phyloP scores from a whole-genome alignment of 2,888 invertebrate genomes.

The Cheilosia vernalis region DNA sequence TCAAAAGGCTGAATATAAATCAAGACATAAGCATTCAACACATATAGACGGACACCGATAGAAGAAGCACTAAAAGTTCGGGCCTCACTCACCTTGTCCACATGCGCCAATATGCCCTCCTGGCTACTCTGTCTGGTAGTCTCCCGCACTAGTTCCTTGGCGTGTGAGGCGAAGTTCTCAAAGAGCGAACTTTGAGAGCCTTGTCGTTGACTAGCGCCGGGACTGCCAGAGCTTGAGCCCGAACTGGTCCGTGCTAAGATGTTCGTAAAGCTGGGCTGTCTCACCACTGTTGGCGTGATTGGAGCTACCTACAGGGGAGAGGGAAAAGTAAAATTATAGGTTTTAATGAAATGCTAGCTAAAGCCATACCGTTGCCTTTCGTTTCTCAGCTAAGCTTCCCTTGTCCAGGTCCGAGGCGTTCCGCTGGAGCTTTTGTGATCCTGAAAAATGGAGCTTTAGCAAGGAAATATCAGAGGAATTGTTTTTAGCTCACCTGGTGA shows the following conservation, averaged over 20 bases:
- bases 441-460: not conserved
- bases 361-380: conserved; percentile 79
- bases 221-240: conserved; percentile 86
- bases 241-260: conserved; percentile 87
- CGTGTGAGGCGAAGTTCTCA: conserved; percentile 94
- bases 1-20: conserved; percentile 24
- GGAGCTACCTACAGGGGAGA: conserved; percentile 83
- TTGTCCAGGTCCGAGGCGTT: conserved; percentile 78
- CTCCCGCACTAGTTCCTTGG: conserved; percentile 94
- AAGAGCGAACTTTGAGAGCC: conserved; percentile 93
- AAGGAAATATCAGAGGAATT: not conserved
- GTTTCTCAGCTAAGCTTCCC: conserved; percentile 75
- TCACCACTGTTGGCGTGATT: conserved; percentile 85
- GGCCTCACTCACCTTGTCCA: conserved; percentile 90
- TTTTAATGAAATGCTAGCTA: conserved; percentile 48
- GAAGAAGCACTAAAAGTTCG: not conserved
- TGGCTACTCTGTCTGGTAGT: conserved; percentile 95
- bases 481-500: conserved; percentile 31
- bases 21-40: conserved; percentile 41
- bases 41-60: conserved; percentile 52
- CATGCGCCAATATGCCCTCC: conserved; percentile 93
- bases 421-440: conserved; percentile 82
- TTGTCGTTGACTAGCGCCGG: conserved; percentile 86
- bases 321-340: not conserved
- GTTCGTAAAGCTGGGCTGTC: conserved; percentile 84